Evolutionary conservation across 2,797 vertebrate genomes (phyloP).

Genomic region (Aeoliscus strigatus): DNA sequence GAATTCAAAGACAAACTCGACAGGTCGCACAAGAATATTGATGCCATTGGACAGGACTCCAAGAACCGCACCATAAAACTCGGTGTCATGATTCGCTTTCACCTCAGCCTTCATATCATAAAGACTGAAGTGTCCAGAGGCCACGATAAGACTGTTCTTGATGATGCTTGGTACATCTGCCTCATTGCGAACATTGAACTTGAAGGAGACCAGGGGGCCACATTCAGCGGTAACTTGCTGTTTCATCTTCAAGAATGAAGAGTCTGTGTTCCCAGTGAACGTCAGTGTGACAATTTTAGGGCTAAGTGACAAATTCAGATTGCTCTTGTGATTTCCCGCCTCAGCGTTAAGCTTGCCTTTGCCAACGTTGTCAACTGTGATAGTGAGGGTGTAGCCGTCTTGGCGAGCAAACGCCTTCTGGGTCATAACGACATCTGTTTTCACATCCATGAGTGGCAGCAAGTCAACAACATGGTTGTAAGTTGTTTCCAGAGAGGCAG

Average conservation of each 20-base stretch:
- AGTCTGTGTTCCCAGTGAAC: conserved; percentile 74
- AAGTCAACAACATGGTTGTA: conserved; percentile 79
- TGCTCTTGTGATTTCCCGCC: conserved; percentile 73
- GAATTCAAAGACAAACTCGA: conserved; percentile 73
- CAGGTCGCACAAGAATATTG: conserved; percentile 65
- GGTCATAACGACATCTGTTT: conserved; percentile 66
- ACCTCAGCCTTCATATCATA: conserved; percentile 76
- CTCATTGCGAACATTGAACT: conserved; percentile 76
- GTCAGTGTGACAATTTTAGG: conserved; percentile 63
- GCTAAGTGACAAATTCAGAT: conserved; percentile 64
- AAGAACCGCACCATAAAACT: conserved; percentile 73
- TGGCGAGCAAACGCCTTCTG: conserved; percentile 72
- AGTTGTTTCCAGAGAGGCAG: conserved; percentile 73
- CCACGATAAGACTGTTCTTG: conserved; percentile 77
- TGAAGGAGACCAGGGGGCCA: conserved; percentile 58
- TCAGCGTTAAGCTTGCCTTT: conserved; percentile 75
- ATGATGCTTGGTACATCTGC: conserved; percentile 75
- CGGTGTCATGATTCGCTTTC: conserved; percentile 77
- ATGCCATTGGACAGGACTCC: conserved; percentile 81
- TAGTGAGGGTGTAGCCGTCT: conserved; percentile 60
- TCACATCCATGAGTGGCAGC: conserved; percentile 71
- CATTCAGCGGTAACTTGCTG: conserved; percentile 76
- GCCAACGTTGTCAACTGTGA: conserved; percentile 71
- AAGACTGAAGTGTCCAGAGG: conserved; percentile 71
- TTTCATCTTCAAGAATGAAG: conserved; percentile 77